A percentile compares a stretch with the other conserved stretches of the same genome.
Evolutionary conservation across 2,888 invertebrate genomes (phyloP).

Genomic region (Diabrotica balteata): DNA sequence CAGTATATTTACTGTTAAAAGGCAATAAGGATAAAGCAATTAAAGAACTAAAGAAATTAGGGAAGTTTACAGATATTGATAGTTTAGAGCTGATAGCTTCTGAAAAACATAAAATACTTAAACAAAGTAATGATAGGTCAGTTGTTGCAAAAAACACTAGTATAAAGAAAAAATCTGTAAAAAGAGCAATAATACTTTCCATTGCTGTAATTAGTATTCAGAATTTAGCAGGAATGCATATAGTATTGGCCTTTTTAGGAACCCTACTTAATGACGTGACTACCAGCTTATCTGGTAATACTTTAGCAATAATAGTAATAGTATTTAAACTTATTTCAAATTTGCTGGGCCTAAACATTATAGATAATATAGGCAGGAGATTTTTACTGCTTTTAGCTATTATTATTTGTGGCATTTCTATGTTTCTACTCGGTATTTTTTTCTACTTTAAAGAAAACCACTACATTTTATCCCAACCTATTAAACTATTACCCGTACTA

Average conservation of each 20-base stretch:
- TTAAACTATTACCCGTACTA: background rate
- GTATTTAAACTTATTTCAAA: constrained; percentile 73
- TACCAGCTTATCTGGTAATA: constrained; percentile 64
- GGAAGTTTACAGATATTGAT: constrained; percentile 1
- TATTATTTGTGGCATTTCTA: constrained; percentile 67
- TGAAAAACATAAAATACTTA: constrained; percentile 62
- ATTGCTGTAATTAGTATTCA: constrained; percentile 75
- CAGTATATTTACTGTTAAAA: constrained; percentile 32
- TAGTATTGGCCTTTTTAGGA: too few relatives aligned
- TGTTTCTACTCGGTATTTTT: constrained; percentile 65
- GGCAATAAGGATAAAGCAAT: constrained; percentile 9
- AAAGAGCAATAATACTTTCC: constrained; percentile 70
- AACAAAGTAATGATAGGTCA: constrained; percentile 62
- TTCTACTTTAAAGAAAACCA: constrained; percentile 59
- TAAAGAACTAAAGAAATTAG: constrained; percentile 10
- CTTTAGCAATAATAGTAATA: constrained; percentile 78
- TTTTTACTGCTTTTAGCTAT: constrained; percentile 73
- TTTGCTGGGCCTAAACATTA: constrained; percentile 74
- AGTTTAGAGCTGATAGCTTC: constrained; percentile 16
- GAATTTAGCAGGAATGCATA: too few relatives aligned
- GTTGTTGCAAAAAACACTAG: constrained; percentile 7
- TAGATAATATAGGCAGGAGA: constrained; percentile 76
- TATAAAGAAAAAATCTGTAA: constrained; percentile 14
- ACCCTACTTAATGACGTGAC: background rate
- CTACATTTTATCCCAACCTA: background rate